Evolutionary conservation across 2,113 vertebrate species (phyloP), one percentile per base, ranked within the genome.

Genomic region (Myotis brandtii): DNA sequence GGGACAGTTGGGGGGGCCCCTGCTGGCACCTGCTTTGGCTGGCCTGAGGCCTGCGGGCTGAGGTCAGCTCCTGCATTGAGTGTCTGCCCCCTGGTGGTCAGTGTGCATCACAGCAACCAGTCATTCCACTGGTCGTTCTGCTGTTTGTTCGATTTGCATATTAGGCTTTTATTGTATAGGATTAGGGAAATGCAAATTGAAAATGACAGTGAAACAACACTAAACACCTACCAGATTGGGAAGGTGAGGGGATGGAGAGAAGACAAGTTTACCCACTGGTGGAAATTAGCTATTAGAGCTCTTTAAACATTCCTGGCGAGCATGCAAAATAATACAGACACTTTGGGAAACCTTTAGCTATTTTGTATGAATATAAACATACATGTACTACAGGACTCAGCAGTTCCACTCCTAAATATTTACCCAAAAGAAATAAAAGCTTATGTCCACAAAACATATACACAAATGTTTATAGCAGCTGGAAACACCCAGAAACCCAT

Each of bases 361-460:
- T 75, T 76, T 80, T 3, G 1, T 56, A 43, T 81, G 79, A 85
- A 80, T 79, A 85, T 81, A 37, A 56, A 37, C 27, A 32, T 72
- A 64, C 13, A 66, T 92, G 85, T 85, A 48, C 27, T 86, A 32
- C 32, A 66, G 0, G 9, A 62, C 37, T 89, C 64, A 82, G 59
- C 5, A 85, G 10, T 93, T 5, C n/a, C 21, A 69, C 25, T 67
- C 30, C 17, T 86, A 20, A 9, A 75, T 62, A 7, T 56, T 87
- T 93, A 77, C 27, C 2, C 17, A 37, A 56, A 83, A 75, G 7
- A 56, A 92, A 92, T 82, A 88, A 91, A 96, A 81, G 32, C 40
- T 69, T 62, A 75, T 52, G 52, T 56, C 17, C 32, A 87, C 48
- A 70, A 91, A 70, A 59, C 21, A 46, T 81, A 89, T 21, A 46